phyloP scores from a whole-genome alignment of 37 sponge, comb jelly and placozoan species.

The Axinella damicornis region DNA sequence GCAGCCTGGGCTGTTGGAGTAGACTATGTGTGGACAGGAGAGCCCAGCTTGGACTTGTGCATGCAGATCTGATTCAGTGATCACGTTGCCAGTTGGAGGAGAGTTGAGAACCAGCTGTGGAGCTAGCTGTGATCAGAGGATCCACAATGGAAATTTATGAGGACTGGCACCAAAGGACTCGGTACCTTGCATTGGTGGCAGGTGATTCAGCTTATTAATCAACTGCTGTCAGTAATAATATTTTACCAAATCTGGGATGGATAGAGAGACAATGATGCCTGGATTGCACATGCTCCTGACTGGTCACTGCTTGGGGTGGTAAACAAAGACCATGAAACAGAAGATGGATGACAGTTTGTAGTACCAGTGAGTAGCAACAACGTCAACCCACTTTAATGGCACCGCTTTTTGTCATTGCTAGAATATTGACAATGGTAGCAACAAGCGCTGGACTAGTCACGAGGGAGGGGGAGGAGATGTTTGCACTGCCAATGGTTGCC shows the following conservation, averaged over 20 bases:
- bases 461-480: background rate
- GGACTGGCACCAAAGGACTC: background rate
- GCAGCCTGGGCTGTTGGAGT: background rate
- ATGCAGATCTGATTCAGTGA: no score
- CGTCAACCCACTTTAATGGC: no score
- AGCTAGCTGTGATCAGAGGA: background rate
- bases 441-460: background rate
- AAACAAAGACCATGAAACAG: no score
- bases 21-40: background rate
- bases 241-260: no score
- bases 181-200: background rate
- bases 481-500: background rate
- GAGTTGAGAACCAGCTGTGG: background rate
- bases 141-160: background rate
- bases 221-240: no score
- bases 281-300: no score
- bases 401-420: no score
- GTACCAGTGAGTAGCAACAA: background rate
- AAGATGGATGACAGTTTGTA: background rate
- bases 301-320: no score
- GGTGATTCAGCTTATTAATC: no score
- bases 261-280: no score
- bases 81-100: no score
- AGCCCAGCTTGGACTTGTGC: background rate
- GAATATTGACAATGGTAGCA: background rate